Conservation (phyloP, 2,797 vertebrate species). For the Tokudaia muenninki region DNA sequence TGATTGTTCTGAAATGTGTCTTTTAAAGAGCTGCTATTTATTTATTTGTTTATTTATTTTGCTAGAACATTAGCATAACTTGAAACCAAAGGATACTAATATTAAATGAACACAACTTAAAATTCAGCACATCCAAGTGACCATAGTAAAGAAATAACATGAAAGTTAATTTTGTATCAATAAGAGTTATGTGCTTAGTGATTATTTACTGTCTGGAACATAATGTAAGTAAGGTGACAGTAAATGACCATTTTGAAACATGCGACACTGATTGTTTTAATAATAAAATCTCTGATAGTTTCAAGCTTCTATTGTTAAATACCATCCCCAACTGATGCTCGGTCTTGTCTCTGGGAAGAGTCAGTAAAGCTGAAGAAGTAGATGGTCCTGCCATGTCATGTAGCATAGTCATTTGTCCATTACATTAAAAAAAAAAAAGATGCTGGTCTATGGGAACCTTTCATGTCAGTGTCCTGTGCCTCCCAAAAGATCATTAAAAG, state of each 20-base stretch:
- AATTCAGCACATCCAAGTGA: constrained; percentile 56
- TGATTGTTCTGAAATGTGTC: constrained; percentile 51
- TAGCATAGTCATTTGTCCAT: constrained; percentile 23
- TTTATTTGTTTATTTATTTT: not conserved
- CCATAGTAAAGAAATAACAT: constrained; percentile 29
- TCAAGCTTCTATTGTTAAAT: constrained; percentile 30
- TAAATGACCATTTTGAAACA: constrained; percentile 35
- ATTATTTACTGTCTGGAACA: constrained; percentile 4
- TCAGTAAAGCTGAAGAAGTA: not conserved
- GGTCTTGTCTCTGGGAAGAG: constrained; percentile 35
- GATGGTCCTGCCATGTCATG: not conserved
- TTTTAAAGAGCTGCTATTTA: constrained; percentile 43
- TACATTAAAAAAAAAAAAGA: not conserved
- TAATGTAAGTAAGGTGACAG: not conserved
- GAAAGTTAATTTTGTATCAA: constrained; percentile 48
- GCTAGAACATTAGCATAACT: constrained; percentile 5
- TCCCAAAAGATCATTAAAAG: constrained; percentile 47
- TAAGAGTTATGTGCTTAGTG: constrained; percentile 19
- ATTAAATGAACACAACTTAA: constrained; percentile 42
- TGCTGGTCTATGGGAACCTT: not conserved
- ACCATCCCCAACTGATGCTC: not conserved
- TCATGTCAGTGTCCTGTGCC: not conserved
- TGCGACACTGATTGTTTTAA: constrained; percentile 18
- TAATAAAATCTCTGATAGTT: constrained; percentile 48
- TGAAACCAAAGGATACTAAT: not conserved